Base-by-base conservation (phyloP, 2,797 vertebrate genomes). In the Danio kyathit region DNA sequence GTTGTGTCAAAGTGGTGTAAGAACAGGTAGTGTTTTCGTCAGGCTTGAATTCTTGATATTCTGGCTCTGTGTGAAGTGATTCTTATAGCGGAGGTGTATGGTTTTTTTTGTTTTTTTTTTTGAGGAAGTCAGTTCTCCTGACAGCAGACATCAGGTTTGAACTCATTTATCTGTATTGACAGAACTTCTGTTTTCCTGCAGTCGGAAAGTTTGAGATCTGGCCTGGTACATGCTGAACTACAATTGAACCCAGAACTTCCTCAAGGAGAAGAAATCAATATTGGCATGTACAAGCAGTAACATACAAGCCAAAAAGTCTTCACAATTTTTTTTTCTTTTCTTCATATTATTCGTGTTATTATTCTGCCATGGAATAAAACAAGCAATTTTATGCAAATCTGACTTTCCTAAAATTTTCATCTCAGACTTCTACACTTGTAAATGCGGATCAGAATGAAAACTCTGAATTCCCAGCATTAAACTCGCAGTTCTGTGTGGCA, bases 91-190 rank as follows among this genome's bases (percentile, higher is more conserved):
- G 38, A 44, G n/a, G 10, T 0, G 0, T 57, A 29, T 12, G 1
- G 1, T 29, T 1, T 29, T 1, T 29, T 29, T 29, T n/a, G n/a
- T n/a, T 72, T 57, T 17, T 73, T 73, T 73, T 21, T 10, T 21
- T 1, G 7, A 44, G 13, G 7, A 57, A 19, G 40, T 14, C 40
- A 29, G 6, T 57, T 44, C 11, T 14, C 41, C 19, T 72, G 11
- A 72, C 21, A 49, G 43, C 14, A 59, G 70, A 21, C 70, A 59
- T 73, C 41, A 46, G 17, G 29, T 59, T n/a, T 59, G 17, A 57
- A 46, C 52, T 56, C 10, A 5, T 56, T 57, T 17, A 40, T 43
- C n/a, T 74, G 5, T 9, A 29, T 13, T 60, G 54, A 29, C 43
- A 60, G 41, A 43, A 74, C 9, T 43, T 57, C 41, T 21, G 13